phyloP scores from a whole-genome alignment of 2,113 vertebrate genomes.

The Sphyrna mokarran region DNA sequence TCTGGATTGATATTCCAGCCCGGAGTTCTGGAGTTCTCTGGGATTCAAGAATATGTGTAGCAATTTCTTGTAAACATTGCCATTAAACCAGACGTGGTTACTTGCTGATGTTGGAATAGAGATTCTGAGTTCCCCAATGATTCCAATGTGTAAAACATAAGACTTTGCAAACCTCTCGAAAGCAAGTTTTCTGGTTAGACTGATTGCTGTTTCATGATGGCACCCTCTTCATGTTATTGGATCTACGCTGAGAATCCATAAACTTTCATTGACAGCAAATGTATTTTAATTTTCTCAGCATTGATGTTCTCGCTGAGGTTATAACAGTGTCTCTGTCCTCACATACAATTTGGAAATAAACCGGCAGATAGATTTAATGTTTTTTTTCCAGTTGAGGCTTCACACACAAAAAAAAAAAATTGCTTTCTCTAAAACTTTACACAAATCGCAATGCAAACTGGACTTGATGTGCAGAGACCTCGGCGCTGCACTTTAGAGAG shows the following conservation, averaged over 20 bases:
- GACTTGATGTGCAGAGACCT: background rate
- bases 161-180: background rate
- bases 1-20: no score
- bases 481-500: background rate
- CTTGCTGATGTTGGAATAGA: background rate
- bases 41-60: background rate
- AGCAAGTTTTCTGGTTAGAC: background rate
- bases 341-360: background rate
- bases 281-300: background rate
- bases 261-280: background rate
- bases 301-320: background rate
- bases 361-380: background rate
- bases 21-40: fast-evolving
- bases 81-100: background rate
- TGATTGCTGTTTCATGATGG: background rate
- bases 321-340: background rate
- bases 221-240: background rate
- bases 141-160: background rate
- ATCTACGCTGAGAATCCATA: background rate
- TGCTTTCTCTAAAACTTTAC: background rate
- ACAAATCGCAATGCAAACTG: background rate
- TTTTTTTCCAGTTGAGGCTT: background rate
- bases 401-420: background rate
- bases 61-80: background rate
- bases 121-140: background rate